Percentiles rank a stretch among this genome's conserved stretches.
Conservation (phyloP, 2,797 vertebrate genomes). For the Liparis tanakae region DNA sequence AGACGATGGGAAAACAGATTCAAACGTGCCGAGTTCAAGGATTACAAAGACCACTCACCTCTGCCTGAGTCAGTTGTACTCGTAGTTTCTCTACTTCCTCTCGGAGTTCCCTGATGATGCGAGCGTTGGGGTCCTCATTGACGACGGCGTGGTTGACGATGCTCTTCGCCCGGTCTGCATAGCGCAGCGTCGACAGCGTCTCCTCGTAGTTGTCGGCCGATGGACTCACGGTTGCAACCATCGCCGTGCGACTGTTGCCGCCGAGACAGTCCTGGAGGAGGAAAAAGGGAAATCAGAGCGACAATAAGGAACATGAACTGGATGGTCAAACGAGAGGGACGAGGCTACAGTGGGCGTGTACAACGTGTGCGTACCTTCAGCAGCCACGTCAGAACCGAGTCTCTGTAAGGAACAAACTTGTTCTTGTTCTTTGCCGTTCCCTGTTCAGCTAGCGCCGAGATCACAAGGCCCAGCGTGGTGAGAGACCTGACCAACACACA, state of each 20-base stretch:
- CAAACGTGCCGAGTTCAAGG: accelerated
- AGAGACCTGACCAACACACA: conserved; percentile 77
- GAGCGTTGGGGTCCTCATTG: conserved; percentile 93
- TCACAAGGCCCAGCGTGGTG: conserved; percentile 86
- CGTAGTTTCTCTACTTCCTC: conserved; percentile 91
- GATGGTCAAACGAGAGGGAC: not conserved
- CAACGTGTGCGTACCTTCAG: conserved; percentile 83
- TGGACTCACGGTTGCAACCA: conserved; percentile 98
- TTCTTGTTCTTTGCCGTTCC: conserved; percentile 90
- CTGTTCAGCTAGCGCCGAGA: conserved; percentile 87
- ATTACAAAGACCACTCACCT: conserved; percentile 56
- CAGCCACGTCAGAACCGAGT: conserved; percentile 94
- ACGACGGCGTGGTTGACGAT: conserved; percentile 91
- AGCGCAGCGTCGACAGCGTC: conserved; percentile 92
- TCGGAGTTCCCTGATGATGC: conserved; percentile 90
- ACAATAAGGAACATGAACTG: not conserved
- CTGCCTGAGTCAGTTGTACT: conserved; percentile 84
- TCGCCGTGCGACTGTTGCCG: conserved; percentile 96
- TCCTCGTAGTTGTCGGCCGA: conserved; percentile 96
- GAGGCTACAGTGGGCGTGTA: not conserved
- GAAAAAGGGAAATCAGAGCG: not conserved
- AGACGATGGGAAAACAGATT: not conserved
- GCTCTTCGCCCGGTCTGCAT: conserved; percentile 89
- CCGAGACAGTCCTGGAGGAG: conserved; percentile 91
- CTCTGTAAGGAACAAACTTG: conserved; percentile 94